These are phyloP conservation scores for Tauraco hartlaubi DNA, from an alignment of 2,797 vertebrate species.

Conservation along the genomic window DNA sequence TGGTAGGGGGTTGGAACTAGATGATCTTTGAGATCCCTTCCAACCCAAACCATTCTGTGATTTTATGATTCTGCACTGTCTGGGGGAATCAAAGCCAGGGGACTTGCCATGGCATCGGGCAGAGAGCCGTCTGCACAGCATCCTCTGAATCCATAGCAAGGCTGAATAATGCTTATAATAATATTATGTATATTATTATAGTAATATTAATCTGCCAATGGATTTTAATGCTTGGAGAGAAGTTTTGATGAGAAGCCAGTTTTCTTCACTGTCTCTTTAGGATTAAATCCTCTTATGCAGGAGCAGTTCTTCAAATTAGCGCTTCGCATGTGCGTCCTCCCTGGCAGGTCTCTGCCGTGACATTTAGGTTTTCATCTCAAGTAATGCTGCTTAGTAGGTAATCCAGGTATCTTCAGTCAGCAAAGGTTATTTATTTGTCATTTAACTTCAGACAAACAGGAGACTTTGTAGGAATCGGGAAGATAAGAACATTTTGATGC, in stretches of 20 bases:
- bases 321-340: neutral
- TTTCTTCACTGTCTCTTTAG: neutral
- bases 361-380: neutral
- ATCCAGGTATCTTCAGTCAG: slow-evolving; percentile 5
- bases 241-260: neutral
- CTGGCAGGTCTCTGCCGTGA: neutral
- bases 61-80: too few relatives aligned
- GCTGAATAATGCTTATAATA: neutral
- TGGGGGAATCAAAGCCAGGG: too few relatives aligned
- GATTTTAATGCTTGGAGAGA: neutral
- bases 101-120: too few relatives aligned
- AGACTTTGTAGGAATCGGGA: neutral
- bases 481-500: neutral
- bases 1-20: too few relatives aligned
- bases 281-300: neutral
- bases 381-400: neutral
- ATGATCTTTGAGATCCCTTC: too few relatives aligned
- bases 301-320: neutral
- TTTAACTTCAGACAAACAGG: neutral
- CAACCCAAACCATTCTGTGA: too few relatives aligned
- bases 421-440: slow-evolving; percentile 30
- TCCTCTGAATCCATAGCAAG: neutral
- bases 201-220: neutral
- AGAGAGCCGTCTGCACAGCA: too few relatives aligned
- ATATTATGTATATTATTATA: neutral